Conservation (phyloP, 2,797 vertebrate species). For the Pseudochaenichthys georgianus region DNA sequence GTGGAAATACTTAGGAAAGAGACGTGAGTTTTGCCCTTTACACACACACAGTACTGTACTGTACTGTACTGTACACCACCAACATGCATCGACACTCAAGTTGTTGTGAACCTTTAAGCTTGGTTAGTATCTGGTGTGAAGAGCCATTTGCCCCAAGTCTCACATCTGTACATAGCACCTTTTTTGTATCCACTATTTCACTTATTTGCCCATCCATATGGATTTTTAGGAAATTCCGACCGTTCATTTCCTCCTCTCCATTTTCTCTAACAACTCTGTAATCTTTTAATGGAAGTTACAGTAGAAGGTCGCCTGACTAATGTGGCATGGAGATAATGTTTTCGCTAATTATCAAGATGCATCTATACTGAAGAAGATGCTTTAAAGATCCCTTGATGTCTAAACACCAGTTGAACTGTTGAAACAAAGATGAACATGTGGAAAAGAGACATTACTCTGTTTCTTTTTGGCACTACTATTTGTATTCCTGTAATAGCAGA, state of each 20-base stretch:
- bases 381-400: neutral
- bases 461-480: slow-evolving; percentile 15
- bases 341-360: neutral
- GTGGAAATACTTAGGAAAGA: slow-evolving; percentile 1
- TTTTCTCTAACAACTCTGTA: slow-evolving; percentile 24
- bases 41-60: neutral
- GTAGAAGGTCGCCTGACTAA: slow-evolving; percentile 13
- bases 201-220: slow-evolving; percentile 53
- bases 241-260: slow-evolving; percentile 22
- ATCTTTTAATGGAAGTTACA: slow-evolving; percentile 22
- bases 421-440: slow-evolving; percentile 12
- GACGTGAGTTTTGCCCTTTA: slow-evolving; percentile 26
- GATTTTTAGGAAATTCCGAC: slow-evolving; percentile 32
- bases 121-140: slow-evolving; percentile 65
- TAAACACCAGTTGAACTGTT: neutral
- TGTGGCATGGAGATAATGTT: neutral
- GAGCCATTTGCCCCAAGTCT: slow-evolving; percentile 59
- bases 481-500: neutral
- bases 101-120: slow-evolving; percentile 31
- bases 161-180: slow-evolving; percentile 42
- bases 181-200: slow-evolving; percentile 39
- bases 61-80: neutral
- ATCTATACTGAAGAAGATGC: slow-evolving; percentile 11
- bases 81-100: slow-evolving; percentile 3
- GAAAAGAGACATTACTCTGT: neutral